Base-by-base conservation (phyloP, 2,797 vertebrate species). In the Picus viridis region DNA sequence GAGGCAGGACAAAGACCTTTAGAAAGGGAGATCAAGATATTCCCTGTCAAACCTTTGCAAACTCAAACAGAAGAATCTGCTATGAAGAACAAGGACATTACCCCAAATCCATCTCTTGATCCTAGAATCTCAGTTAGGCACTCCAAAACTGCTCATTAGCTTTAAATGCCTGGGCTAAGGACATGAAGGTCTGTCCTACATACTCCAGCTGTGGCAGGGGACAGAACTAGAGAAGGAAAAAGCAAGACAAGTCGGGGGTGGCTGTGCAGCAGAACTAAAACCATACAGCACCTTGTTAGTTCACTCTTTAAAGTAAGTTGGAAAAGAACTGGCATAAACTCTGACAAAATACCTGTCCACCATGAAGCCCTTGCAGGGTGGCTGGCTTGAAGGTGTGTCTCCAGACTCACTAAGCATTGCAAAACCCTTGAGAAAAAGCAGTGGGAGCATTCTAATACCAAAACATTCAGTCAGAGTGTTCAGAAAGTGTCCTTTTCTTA, bases 101-200 rank as follows among this genome's bases (percentile, higher is more conserved):
- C 22, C 79, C 75, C 36, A 15, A 51, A 59, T 57, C 41, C 26
- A 57, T 20, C 67, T 54, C 4, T 6, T 49, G 9, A 29, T 65
- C 30, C 51, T 43, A 18, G 32, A 80, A 67, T 65, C 59, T 36
- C 41, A 11, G 26, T 67, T 8, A 34, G 18, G 29, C 41, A 30
- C 53, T 57, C 68, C 49, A 71, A 32, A 91, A 71, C 54, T 4
- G 3, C 47, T 45, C 4, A 0, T 23, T n/a, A 45, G 56, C 61
- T 87, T 69, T 34, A 49, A 84, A 29, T 0, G 0, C 29, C 39
- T 19, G 29, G 14, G 9, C 58, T 64, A 16, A 43, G 47, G 53
- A 30, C 16, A 8, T 29, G 4, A 51, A 83, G 72, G n/a, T 61
- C 57, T 67, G 24, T 23, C 67, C 56, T 45, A 32, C 5, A 3